Evolutionary conservation across 2,888 invertebrate species (phyloP), one percentile per base, ranked within the genome.

Genomic region (Hanleya hanleyi): DNA sequence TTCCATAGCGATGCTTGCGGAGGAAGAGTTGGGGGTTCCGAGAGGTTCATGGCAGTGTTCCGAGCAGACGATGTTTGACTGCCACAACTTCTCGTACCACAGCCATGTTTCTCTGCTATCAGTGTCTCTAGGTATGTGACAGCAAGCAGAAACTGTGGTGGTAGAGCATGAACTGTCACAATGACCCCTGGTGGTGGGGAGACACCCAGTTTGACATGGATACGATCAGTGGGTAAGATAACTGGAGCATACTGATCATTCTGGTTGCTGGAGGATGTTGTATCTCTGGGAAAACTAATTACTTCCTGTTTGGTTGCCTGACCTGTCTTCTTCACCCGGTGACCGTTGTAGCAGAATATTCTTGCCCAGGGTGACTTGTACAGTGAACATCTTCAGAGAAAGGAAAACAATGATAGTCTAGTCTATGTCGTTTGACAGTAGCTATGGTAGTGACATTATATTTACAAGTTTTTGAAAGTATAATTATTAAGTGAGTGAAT

Each of bases 121-220:
- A 90, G 79, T 5, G 87, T 88, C 79, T 90, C 89, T n/a, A 89
- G 84, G 79, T 89, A 90, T 2, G 89, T 84, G 33, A 90, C 71
- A 1, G 90, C 88, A 68, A 90, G 80, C 26, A 89, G 84, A 77
- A 90, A 89, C 78, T 90, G 88, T 5, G 88, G 84, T 4, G 90
- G 89, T 4, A 91, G 81, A n/a, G 87, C 89, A 72, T 90, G 90
- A 18, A 91, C 83, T 1, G 88, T 87, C 15, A 90, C 76, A 18
- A 83, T 82, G 29, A 86, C 77, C 7, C 89, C 88, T 0, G 87
- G 87, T 9, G 87, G 84, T 26, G 85, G 86, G 15, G 88, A 86
- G n/a, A 89, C 88, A 3, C 90, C 89, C 18, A 90, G 78, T 32
- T 86, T 79, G 35, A 90, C 78, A 67, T 87, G 87, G 35, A 89